Base-by-base conservation (phyloP, 2,113 vertebrate species). In the Engraulis encrasicolus region DNA sequence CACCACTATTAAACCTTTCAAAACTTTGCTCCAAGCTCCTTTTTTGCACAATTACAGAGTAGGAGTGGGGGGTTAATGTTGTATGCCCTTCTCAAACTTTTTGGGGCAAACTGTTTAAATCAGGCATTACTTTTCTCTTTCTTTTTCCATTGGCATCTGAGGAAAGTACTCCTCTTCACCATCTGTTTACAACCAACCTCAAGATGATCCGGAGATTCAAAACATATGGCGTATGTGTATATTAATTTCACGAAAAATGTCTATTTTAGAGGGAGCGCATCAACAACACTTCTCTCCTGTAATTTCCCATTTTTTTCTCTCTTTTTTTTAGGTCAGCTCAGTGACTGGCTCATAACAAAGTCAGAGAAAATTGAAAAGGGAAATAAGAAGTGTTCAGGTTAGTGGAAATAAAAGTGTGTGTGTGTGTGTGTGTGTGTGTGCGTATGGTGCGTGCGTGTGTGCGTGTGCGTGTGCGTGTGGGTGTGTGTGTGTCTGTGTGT, bases 371-470 rank as follows among this genome's bases (percentile, higher is more conserved):
- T 23, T 50, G 20, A 85, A 79, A 80, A 71, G 19, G n/a, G 45
- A 50, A 18, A 79, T 48, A 31, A 6, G 50, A n/a, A 71, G 14
- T 78, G 80, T 20, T 61, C 80, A 78, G 20, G 74, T 82, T 50
- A 85, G 66, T 74, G 66, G 27, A 34, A 34, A 77, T 78, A 52
- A 78, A 34, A 58, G 79, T 37, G 27, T n/a, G n/a, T n/a, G n/a
- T n/a, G n/a, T n/a, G n/a, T n/a, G n/a, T n/a, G n/a, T n/a, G n/a
- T n/a, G n/a, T n/a, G n/a, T n/a, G n/a, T n/a, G n/a, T n/a, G n/a
- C n/a, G n/a, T n/a, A n/a, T n/a, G n/a, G n/a, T n/a, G n/a, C n/a
- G n/a, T n/a, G n/a, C n/a, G n/a, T n/a, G n/a, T n/a, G n/a, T n/a
- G n/a, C n/a, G n/a, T n/a, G n/a, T n/a, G n/a, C n/a, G n/a, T n/a